Percentiles rank a stretch among this genome's conserved stretches.
Evolutionary conservation across 2,797 vertebrate genomes (phyloP).

Genomic region (Accipiter badius): DNA sequence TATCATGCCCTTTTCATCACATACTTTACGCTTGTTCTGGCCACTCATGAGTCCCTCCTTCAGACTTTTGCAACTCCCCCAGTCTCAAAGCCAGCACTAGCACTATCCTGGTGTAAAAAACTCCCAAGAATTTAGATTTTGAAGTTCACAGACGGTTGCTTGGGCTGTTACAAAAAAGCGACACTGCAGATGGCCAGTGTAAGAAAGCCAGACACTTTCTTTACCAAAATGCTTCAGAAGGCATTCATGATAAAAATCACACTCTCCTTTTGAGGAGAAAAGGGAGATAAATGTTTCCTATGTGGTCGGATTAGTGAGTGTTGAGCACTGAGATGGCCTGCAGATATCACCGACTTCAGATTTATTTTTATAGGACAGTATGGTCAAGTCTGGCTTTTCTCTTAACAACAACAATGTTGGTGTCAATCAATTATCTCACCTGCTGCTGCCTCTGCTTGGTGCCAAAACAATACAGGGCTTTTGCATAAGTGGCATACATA

Average conservation of each 20-base stretch:
- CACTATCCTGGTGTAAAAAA: background rate
- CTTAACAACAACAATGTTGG: conserved; percentile 8
- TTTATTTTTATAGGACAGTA: conserved; percentile 32
- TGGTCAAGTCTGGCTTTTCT: conserved; percentile 26
- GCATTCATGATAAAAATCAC: conserved; percentile 16
- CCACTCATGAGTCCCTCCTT: background rate
- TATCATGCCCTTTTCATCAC: conserved; percentile 40
- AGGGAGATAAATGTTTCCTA: conserved; percentile 29
- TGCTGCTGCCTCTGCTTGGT: conserved; percentile 2
- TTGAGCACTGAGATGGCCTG: background rate
- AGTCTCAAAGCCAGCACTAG: background rate
- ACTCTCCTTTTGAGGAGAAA: conserved; percentile 7
- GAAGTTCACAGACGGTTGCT: background rate
- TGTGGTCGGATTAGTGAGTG: conserved; percentile 3
- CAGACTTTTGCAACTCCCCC: background rate
- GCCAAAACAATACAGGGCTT: background rate
- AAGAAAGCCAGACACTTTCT: conserved; percentile 27
- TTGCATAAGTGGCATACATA: background rate
- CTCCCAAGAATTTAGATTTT: background rate
- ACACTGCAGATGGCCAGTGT: background rate
- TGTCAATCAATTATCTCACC: conserved; percentile 34
- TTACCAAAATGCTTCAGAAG: conserved; percentile 16
- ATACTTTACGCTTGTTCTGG: background rate
- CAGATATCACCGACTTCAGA: conserved; percentile 1
- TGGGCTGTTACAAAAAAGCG: background rate